phyloP scores from a whole-genome alignment of 2,113 vertebrate genomes.

The Butorides virescens region DNA sequence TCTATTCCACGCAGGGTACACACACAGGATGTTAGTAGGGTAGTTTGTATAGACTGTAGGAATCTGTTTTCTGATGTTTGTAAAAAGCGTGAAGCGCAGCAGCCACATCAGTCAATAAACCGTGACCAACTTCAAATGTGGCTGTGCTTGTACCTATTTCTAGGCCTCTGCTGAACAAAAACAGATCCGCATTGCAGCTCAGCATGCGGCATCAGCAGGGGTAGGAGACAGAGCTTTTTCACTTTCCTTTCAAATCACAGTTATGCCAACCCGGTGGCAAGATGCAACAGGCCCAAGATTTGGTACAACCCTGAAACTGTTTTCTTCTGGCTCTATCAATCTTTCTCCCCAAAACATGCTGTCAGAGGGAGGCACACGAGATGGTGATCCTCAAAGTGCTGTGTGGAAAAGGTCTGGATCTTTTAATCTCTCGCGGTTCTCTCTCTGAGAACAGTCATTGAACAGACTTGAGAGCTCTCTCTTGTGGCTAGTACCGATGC shows the following conservation, averaged over 20 bases:
- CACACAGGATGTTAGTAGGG: not conserved
- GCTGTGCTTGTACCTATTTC: constrained; percentile 75
- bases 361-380: not conserved
- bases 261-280: constrained; percentile 28
- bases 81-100: constrained; percentile 67
- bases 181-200: constrained; percentile 71
- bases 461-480: not conserved
- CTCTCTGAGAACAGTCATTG: not conserved
- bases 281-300: not conserved
- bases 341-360: not conserved
- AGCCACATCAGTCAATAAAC: constrained; percentile 75
- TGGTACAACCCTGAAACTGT: not conserved
- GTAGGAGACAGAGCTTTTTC: constrained; percentile 53
- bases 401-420: not conserved
- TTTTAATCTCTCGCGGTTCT: not conserved
- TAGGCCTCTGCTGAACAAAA: constrained; percentile 76
- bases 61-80: constrained; percentile 72
- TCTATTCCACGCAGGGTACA: not conserved
- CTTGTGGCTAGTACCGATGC: not conserved
- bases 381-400: not conserved
- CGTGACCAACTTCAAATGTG: constrained; percentile 77
- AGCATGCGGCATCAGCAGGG: constrained; percentile 66
- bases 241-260: constrained; percentile 55
- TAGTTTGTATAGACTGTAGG: constrained; percentile 36
- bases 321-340: not conserved